A percentile compares a stretch with the other conserved stretches of the same genome.
Conservation (phyloP, 1,140 invertebrate genomes). For the Drosophila melanica region DNA sequence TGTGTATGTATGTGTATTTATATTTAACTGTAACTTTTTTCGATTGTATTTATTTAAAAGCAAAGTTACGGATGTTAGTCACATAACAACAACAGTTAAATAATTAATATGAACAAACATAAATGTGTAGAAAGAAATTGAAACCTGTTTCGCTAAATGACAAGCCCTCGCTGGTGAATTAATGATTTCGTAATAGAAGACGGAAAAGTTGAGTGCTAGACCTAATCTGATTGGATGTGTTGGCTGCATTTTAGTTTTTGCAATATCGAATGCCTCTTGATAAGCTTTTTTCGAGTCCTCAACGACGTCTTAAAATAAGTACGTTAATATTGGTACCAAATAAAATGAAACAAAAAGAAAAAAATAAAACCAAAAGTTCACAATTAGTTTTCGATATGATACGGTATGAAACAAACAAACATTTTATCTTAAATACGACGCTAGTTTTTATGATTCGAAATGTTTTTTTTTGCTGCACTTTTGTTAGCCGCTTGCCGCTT, state of each 20-base stretch:
- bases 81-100: constrained; percentile 62
- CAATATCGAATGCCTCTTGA: constrained; percentile 99
- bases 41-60: constrained; percentile 25
- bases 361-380: constrained; percentile 30
- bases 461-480: constrained; percentile 29
- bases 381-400: constrained; percentile 36
- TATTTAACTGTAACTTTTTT: background rate
- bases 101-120: constrained; percentile 48
- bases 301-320: constrained; percentile 91
- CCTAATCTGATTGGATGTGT: constrained; percentile 98
- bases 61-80: constrained; percentile 53
- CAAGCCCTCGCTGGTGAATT: constrained; percentile 98
- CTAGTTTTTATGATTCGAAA: constrained; percentile 24
- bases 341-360: constrained; percentile 59
- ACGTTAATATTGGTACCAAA: constrained; percentile 29
- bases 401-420: background rate
- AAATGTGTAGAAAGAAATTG: constrained; percentile 54
- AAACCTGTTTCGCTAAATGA: constrained; percentile 98
- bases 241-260: constrained; percentile 98
- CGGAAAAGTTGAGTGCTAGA: constrained; percentile 98
- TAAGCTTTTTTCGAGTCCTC: constrained; percentile 99
- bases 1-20: background rate
- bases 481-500: constrained; percentile 27
- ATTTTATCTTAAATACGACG: constrained; percentile 6
- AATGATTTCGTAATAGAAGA: constrained; percentile 99